Conservation (phyloP, 92 coral and sea anemone species). For the Parazoanthus swiftii region DNA sequence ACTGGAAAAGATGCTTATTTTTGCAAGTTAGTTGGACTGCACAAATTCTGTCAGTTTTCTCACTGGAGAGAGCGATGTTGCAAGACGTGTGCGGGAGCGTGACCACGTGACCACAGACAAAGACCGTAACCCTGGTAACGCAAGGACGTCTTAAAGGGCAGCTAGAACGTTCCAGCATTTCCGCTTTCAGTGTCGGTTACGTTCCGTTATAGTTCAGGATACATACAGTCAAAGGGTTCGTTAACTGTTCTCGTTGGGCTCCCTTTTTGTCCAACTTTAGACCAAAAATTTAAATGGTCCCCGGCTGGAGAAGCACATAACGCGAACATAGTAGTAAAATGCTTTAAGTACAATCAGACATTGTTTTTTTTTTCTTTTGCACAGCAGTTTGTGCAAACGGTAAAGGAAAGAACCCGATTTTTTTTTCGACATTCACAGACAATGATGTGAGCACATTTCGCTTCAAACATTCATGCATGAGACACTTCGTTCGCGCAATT, state of each 20-base stretch:
- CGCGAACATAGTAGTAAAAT: neutral
- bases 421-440: neutral
- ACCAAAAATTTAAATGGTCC: neutral
- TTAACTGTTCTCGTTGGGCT: too few relatives aligned
- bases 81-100: conserved; percentile 63
- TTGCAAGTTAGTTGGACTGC: conserved; percentile 87
- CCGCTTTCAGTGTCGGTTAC: neutral
- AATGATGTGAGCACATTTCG: neutral
- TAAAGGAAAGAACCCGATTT: too few relatives aligned
- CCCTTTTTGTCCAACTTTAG: neutral
- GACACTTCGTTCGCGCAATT: conserved; percentile 15
- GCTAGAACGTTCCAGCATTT: neutral
- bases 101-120: conserved; percentile 6
- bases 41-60: conserved; percentile 87
- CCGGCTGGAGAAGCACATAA: neutral
- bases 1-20: conserved; percentile 77
- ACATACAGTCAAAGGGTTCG: neutral
- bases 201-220: neutral
- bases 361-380: neutral
- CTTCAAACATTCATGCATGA: conserved; percentile 22
- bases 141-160: conserved; percentile 6
- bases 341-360: neutral
- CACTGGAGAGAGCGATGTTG: conserved; percentile 95
- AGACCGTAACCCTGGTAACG: conserved; percentile 5
- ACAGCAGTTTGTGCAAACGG: neutral